A percentile compares a stretch with the other conserved stretches of the same genome.
Conservation (phyloP, 2,113 vertebrate species). For the Madoqua kirkii region DNA sequence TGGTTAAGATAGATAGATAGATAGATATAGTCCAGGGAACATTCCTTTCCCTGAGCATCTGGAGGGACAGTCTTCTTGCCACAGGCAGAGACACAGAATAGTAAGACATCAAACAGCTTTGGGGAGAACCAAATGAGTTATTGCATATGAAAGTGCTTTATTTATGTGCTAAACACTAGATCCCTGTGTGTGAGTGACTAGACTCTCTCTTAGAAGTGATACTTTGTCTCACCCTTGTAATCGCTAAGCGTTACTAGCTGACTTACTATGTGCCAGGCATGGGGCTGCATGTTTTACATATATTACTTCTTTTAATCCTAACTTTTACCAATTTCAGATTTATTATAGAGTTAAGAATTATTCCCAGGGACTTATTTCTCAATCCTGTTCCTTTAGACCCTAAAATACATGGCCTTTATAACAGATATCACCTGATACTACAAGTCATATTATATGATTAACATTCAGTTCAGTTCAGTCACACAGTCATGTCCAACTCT, state of each 20-base stretch:
- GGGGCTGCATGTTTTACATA: background rate
- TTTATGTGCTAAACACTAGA: background rate
- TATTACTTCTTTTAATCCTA: background rate
- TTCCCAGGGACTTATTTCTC: background rate
- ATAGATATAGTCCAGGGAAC: background rate
- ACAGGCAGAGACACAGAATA: background rate
- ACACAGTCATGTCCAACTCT: accelerated
- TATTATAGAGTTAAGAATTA: background rate
- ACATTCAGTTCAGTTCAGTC: background rate
- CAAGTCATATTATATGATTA: background rate
- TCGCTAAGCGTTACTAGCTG: background rate
- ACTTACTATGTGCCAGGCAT: background rate
- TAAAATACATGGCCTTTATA: background rate
- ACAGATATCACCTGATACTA: background rate
- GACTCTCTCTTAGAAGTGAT: background rate
- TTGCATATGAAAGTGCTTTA: background rate
- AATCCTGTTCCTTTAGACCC: background rate
- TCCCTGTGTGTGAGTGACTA: background rate
- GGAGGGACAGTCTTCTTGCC: background rate
- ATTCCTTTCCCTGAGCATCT: background rate
- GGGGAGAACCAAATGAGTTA: background rate
- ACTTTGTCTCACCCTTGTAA: background rate
- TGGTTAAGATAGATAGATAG: background rate
- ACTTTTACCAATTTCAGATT: background rate
- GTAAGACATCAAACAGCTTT: background rate